phyloP scores from a whole-genome alignment of 2,888 invertebrate species.

The Scaptomyza caliginosa region DNA sequence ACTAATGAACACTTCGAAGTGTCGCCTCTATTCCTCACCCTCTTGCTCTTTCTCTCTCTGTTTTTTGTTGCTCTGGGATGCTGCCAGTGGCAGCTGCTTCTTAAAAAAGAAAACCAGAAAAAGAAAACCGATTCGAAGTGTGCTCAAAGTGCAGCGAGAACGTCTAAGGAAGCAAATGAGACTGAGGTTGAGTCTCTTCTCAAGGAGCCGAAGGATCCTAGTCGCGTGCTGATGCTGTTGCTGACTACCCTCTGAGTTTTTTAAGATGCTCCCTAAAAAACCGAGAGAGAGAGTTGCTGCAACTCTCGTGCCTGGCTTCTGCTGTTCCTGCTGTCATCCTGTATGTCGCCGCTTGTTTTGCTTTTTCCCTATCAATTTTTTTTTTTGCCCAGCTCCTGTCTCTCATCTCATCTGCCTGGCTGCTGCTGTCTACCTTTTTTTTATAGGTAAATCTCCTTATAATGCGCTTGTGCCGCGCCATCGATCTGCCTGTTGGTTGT shows the following conservation, averaged over 20 bases:
- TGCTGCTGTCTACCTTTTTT: too few relatives aligned
- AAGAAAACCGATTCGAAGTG: slow-evolving; percentile 31
- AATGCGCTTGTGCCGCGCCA: slow-evolving; percentile 62
- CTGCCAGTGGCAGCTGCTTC: slow-evolving; percentile 62
- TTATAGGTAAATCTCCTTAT: slow-evolving; percentile 76
- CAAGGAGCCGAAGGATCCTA: slow-evolving; percentile 46
- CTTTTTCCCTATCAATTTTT: slow-evolving; percentile 59
- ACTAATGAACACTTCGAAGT: slow-evolving; percentile 81
- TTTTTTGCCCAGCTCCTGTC: slow-evolving; percentile 27
- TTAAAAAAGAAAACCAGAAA: slow-evolving; percentile 42
- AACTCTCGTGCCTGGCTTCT: slow-evolving; percentile 64
- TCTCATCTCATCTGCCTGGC: slow-evolving; percentile 57
- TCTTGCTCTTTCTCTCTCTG: slow-evolving; percentile 5
- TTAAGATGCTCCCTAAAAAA: slow-evolving; percentile 48
- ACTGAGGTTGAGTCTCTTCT: neutral
- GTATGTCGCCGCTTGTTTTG: slow-evolving; percentile 32
- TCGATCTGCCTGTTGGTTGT: slow-evolving; percentile 62
- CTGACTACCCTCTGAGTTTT: slow-evolving; percentile 57
- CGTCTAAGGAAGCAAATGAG: slow-evolving; percentile 36
- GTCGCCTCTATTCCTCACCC: slow-evolving; percentile 41
- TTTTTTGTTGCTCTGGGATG: slow-evolving; percentile 17
- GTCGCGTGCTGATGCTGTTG: slow-evolving; percentile 60
- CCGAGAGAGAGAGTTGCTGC: slow-evolving; percentile 25
- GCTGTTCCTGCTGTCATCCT: slow-evolving; percentile 29
- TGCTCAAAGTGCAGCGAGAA: slow-evolving; percentile 59